Evolutionary conservation across 1,140 invertebrate species (phyloP).

Genomic region (Octopus sinensis): DNA sequence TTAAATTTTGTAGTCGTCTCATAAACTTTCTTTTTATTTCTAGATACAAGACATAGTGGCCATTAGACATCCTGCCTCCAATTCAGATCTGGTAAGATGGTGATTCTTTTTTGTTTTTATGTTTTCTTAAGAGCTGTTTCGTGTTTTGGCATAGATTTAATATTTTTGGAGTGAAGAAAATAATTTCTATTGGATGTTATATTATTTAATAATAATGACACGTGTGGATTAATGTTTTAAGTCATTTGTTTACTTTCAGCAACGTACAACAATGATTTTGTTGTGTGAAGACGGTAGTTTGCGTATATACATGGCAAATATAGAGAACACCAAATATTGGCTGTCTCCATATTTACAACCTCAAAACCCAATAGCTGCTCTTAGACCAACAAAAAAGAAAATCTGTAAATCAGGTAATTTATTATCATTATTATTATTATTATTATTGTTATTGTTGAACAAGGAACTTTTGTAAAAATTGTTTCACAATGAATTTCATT

Average conservation of each 20-base stretch:
- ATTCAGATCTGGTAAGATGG: conserved; percentile 56
- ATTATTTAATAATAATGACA: neutral
- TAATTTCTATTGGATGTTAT: too few relatives aligned
- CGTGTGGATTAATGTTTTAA: neutral
- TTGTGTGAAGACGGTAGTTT: conserved; percentile 95
- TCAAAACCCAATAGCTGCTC: conserved; percentile 45
- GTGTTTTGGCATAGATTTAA: too few relatives aligned
- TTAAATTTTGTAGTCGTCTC: too few relatives aligned
- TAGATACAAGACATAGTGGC: conserved; percentile 92
- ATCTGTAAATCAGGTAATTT: conserved; percentile 11
- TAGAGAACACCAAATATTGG: conserved; percentile 62
- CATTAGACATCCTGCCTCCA: conserved; percentile 73
- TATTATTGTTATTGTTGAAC: too few relatives aligned
- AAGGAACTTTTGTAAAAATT: too few relatives aligned
- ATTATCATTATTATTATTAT: too few relatives aligned
- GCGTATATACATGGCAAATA: conserved; percentile 70
- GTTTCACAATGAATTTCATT: too few relatives aligned
- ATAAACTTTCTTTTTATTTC: conserved; percentile 21
- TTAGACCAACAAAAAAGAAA: conserved; percentile 57
- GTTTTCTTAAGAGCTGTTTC: too few relatives aligned
- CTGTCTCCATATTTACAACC: conserved; percentile 56
- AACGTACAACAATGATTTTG: conserved; percentile 86
- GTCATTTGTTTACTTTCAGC: conserved; percentile 55
- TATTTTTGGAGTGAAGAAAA: too few relatives aligned
- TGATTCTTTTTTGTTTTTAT: too few relatives aligned